Base-by-base conservation (phyloP, 2,797 vertebrate species). In the Poeciliopsis infans region DNA sequence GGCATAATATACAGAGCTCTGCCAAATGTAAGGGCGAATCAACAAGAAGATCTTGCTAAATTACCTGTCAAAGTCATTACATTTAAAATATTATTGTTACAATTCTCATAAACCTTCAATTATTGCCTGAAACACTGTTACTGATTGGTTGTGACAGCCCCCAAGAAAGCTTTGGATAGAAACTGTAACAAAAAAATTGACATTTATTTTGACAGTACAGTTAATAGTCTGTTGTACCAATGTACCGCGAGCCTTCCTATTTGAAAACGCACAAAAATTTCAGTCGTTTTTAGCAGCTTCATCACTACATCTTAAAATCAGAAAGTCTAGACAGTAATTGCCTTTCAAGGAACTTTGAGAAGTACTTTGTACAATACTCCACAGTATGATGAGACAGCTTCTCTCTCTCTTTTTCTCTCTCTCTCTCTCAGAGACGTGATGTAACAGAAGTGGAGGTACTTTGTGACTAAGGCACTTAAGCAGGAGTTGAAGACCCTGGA, bases 401-500 rank as follows among this genome's bases (percentile, higher is more conserved):
- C 28, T 23, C 72, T 78, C 72, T 79, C 45, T 13, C 13, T 47
- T 16, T 47, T 6, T 20, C 16, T 80, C 2, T 59, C 2, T 12
- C 2, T 33, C 5, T 61, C 41, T 74, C 75, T 49, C 53, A 71
- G 47, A 83, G 75, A 87, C 79, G 77, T 92, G 90, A 85, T 83
- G 84, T 39, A 74, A 66, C 81, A 80, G 53, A 74, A 84, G 80
- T 78, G 76, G 55, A 89, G 76, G 64, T 81, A 91, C 83, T 91
- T 89, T 90, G 85, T 72, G 69, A 77, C 80, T 79, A n/a, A 80
- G 82, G 72, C 72, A 55, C 90, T 86, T 83, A 74, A 86, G 80
- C 41, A 83, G 71, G 49, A 85, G 87, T 84, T 86, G 83, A 90
- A 80, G 81, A 88, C 77, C 81, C 68, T 18, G 76, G 83, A 90